phyloP scores from a whole-genome alignment of 2,888 invertebrate genomes.

The Hirudinaria manillensis region DNA sequence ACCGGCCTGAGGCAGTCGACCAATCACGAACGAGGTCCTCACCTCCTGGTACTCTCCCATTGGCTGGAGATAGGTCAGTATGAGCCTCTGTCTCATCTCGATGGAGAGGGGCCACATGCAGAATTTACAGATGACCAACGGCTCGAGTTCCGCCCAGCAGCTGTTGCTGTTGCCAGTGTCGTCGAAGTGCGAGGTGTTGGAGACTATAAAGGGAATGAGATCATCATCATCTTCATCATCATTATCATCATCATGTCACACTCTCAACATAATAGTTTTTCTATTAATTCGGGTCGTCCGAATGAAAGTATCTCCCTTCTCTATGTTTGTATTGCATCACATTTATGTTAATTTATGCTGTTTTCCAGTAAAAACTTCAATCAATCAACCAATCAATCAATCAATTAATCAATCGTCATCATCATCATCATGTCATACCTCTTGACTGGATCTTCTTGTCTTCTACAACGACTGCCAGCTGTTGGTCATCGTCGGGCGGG shows the following conservation, averaged over 20 bases:
- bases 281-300: too few species aligned
- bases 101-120: conserved; percentile 82
- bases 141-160: conserved; percentile 84
- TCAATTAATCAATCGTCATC: too few species aligned
- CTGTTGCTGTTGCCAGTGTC: conserved; percentile 65
- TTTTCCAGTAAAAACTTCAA: too few species aligned
- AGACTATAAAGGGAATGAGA: background rate
- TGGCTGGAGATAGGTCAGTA: conserved; percentile 85
- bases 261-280: background rate
- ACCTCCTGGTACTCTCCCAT: conserved; percentile 84
- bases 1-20: background rate
- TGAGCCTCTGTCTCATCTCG: conserved; percentile 83
- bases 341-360: too few species aligned
- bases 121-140: conserved; percentile 79
- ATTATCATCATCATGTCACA: background rate
- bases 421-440: background rate
- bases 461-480: background rate
- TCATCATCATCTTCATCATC: conserved; percentile 6
- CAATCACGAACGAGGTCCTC: background rate
- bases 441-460: background rate
- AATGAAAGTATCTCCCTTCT: too few species aligned
- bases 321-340: too few species aligned
- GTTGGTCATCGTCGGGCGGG: background rate
- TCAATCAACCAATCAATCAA: too few species aligned
- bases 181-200: background rate